Evolutionary conservation across 2,888 invertebrate genomes (phyloP).

Genomic region (Pammene fasciana): DNA sequence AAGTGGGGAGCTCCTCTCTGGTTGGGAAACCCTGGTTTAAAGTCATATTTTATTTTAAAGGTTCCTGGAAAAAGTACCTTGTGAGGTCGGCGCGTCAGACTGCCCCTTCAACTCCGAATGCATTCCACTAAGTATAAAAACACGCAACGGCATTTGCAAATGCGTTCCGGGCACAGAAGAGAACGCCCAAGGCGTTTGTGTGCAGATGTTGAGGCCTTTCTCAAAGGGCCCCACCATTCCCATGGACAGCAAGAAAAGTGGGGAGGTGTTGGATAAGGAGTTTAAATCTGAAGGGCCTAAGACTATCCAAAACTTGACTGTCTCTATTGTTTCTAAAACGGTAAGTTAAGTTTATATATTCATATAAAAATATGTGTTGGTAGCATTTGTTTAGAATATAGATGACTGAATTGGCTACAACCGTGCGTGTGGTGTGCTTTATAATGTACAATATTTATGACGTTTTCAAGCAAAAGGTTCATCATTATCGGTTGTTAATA

Average conservation of each 20-base stretch:
- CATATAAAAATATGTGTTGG: neutral
- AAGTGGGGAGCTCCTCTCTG: no score
- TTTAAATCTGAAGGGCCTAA: conserved; percentile 70
- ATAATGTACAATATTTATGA: no score
- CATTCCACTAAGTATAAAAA: conserved; percentile 78
- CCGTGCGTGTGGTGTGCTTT: no score
- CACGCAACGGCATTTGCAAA: conserved; percentile 87
- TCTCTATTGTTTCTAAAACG: conserved; percentile 89
- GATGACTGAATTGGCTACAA: no score
- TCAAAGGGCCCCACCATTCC: conserved; percentile 71
- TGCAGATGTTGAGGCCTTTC: conserved; percentile 65
- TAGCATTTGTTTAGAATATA: neutral
- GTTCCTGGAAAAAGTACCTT: conserved; percentile 80
- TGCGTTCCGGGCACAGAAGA: conserved; percentile 86
- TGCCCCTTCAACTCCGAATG: conserved; percentile 90
- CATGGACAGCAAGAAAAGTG: conserved; percentile 66
- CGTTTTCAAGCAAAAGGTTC: no score
- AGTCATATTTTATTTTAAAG: conserved; percentile 34
- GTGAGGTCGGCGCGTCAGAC: conserved; percentile 83
- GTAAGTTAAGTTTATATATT: conserved; percentile 68
- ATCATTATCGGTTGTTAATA: no score
- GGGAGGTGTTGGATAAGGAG: conserved; percentile 60
- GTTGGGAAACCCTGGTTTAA: neutral
- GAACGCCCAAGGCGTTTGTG: conserved; percentile 68
- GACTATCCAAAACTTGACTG: conserved; percentile 86